Percentiles rank a stretch among this genome's conserved stretches.
These are phyloP conservation scores for Mustelus asterias DNA, from an alignment of 2,113 vertebrate genomes.

Conservation along the genomic window DNA sequence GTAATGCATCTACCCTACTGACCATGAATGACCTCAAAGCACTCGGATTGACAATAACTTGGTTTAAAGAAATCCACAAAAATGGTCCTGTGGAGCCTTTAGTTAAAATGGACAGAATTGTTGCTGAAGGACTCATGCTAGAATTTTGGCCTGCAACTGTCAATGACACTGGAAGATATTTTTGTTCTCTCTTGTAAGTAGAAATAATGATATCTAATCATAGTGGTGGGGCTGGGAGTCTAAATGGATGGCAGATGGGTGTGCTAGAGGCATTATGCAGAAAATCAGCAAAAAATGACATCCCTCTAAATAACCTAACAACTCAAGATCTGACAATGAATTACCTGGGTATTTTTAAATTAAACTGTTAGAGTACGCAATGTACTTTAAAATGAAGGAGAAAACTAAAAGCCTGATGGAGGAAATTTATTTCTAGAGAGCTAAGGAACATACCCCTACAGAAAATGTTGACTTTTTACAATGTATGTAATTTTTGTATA, in stretches of 20 bases:
- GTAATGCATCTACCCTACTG: not conserved
- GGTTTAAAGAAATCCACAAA: slow-evolving; percentile 47
- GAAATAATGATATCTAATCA: not conserved
- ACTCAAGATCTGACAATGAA: not conserved
- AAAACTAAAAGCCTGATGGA: not conserved
- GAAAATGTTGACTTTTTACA: not conserved
- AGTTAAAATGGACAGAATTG: slow-evolving; percentile 42
- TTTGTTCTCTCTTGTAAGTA: slow-evolving; percentile 53
- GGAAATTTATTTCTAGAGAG: not conserved
- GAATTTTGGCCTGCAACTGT: slow-evolving; percentile 61
- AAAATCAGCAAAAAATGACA: not conserved
- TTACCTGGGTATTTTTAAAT: not conserved
- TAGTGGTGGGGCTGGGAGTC: not conserved
- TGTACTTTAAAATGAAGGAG: not conserved
- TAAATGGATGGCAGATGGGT: not conserved
- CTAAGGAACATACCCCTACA: not conserved
- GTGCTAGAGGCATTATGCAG: not conserved
- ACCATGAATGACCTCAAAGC: not conserved
- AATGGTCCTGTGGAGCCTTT: not conserved
- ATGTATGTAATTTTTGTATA: not conserved
- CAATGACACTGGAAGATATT: slow-evolving; percentile 54
- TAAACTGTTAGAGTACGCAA: not conserved
- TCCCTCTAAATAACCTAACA: not conserved
- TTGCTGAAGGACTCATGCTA: slow-evolving; percentile 44
- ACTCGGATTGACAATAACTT: not conserved